Evolutionary conservation across 2,888 invertebrate genomes (phyloP), one percentile per base, ranked within the genome.

Genomic region (Hipparchia sbordonii): DNA sequence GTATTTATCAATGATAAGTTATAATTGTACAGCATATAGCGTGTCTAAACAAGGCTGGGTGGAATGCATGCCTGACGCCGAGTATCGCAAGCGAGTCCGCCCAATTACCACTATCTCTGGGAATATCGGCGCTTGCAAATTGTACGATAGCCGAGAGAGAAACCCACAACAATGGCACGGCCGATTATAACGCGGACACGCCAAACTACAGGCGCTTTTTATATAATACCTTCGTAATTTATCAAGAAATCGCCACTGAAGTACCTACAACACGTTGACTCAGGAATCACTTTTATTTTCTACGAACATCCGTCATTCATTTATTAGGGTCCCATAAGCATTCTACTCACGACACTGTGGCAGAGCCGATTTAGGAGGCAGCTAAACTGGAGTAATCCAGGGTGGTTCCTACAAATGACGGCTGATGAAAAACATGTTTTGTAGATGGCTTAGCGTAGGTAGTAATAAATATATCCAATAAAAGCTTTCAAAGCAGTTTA

Each of bases 71-170:
- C 9, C 63, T 60, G 51, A 23, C 13, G 62, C 70, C 45, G 69
- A 74, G 74, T 79, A 73, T 71, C 67, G 51, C 33, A 23, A 39
- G 12, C 72, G 71, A 33, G 76, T 63, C 75, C 77, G 83, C 81
- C 91, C 91, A 91, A 92, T 92, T 92, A 92, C 87, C 79, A 77
- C 82, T 87, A 92, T 92, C 92, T 85, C 80, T 92, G 92, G 86
- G 91, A 91, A 90, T 83, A 92, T 92, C 92, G 79, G 79, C 78
- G 80, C 79, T 86, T 87, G 89, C 89, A 87, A 91, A 92, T 90
- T 90, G 88, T 85, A 82, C 77, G 85, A 88, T 87, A 87, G 81
- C 86, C 84, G 84, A 84, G 84, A 79, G 86, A 86, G 39, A 39
- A 73, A 75, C 66, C 46, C 45, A 48, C 66, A 57, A 73, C 73